Evolutionary conservation across 2,888 invertebrate genomes (phyloP), one percentile per base, ranked within the genome.

Genomic region (Amorpha juglandis): DNA sequence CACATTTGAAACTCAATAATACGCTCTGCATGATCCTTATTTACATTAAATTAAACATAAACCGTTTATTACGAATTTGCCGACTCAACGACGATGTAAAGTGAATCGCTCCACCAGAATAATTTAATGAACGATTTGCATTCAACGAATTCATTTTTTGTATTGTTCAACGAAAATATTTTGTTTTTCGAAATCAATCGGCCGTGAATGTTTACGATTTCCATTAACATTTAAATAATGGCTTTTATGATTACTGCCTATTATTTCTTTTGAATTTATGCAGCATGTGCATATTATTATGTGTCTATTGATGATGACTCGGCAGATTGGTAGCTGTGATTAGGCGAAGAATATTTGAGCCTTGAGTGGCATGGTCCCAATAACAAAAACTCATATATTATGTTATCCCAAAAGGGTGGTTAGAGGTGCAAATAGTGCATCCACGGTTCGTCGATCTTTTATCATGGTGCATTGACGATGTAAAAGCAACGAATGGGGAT

Each of bases 41-140:
- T 38, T 16, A 55, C 38, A 55, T 35, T 55, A 16, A 55, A 55
- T 55, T n/a, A n/a, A n/a, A n/a, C n/a, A 58, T 53, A 33, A 33
- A 53, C 53, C 55, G 38, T 58, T 58, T 58, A 58, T 38, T 58
- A 58, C 38, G 38, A 38, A 58, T 58, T 58, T 58, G 55, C 55
- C 55, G 19, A 58, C 38, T 58, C 55, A 35, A 16, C 55, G 55
- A 58, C 38, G 38, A 38, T 19, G 38, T 38, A 58, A 58, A 58
- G 38, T 38, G 35, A 38, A 11, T 11, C 55, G 38, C 55, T 58
- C 53, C 38, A 16, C 16, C 55, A 35, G 55, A 58, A 58, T 58
- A 58, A 58, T 58, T 58, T 58, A 58, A 58, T 58, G 55, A 58
- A 58, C 38, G n/a, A 38, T 58, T 53, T 58, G 55, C 55, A 58